These are phyloP conservation scores for Limnephilus lunatus DNA, from an alignment of 2,888 invertebrate species.

Conservation along the genomic window DNA sequence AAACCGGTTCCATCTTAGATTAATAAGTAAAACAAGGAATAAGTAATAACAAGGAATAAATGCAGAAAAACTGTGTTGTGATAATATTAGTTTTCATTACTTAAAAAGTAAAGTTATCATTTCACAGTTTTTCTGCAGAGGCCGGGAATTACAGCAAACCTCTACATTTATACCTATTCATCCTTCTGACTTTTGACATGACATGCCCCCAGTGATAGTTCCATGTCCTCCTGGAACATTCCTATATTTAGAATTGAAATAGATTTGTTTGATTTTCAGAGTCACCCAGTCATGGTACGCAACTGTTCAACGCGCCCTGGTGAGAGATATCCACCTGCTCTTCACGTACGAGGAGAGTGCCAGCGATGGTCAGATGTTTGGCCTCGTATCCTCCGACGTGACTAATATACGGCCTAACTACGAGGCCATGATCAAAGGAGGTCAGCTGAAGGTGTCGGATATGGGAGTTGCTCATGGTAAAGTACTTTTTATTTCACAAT, in stretches of 20 bases:
- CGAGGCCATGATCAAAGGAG: slow-evolving; percentile 91
- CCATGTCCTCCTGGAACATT: background rate
- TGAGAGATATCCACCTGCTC: slow-evolving; percentile 88
- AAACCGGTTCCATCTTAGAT: background rate
- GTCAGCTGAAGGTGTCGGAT: slow-evolving; percentile 88
- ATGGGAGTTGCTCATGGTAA: slow-evolving; percentile 90
- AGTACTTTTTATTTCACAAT: slow-evolving; percentile 66
- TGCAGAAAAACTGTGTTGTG: background rate
- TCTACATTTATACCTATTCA: background rate
- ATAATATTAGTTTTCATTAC: no score
- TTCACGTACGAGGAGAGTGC: slow-evolving; percentile 86
- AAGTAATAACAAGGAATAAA: background rate
- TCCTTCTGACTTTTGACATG: background rate
- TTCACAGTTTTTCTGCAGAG: no score
- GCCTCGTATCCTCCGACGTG: slow-evolving; percentile 85
- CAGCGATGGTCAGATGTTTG: slow-evolving; percentile 86
- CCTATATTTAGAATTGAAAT: background rate
- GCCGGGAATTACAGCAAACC: no score
- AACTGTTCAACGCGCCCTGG: slow-evolving; percentile 85
- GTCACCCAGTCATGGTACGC: slow-evolving; percentile 84
- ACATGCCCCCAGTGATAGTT: background rate
- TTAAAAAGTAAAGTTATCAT: background rate
- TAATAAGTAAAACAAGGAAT: background rate
- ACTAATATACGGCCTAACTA: slow-evolving; percentile 91
- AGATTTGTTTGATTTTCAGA: slow-evolving; percentile 68